Base-by-base conservation (phyloP, 2,113 vertebrate species). In the Taxidea taxus region DNA sequence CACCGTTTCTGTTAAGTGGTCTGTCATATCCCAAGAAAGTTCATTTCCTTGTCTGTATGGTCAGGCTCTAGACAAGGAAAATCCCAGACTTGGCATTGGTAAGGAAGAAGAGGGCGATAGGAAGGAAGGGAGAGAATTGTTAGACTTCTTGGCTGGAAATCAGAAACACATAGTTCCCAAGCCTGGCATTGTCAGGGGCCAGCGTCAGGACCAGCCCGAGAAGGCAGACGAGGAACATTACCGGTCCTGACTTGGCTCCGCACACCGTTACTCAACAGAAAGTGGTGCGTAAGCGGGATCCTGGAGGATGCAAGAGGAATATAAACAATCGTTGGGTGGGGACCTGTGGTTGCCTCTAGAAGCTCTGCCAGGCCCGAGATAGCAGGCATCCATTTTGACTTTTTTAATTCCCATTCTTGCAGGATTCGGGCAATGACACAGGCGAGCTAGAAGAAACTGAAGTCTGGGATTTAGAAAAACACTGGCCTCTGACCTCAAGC, bases 51-150 rank as follows among this genome's bases (percentile, higher is more conserved):
- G 96, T 92, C 80, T 39, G 20, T 42, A 21, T 23, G 66, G 80
- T 90, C 92, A 54, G 80, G 89, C 92, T 87, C 75, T 81, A 93
- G 95, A 96, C 96, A 74, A 97, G 97, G 80, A 96, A 96, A 97
- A 72, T 72, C 94, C 90, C 93, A 96, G 96, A 96, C 94, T 98
- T 98, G 97, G 98, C 96, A 97, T 90, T 20, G 7, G 47, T 82
- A 86, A 90, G 96, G 97, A 92, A 97, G 97, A 97, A 97, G 89
- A 93, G 75, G 96, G 97, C 90, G 1, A 85, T 56, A 91, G 90
- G 95, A 92, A 97, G 97, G 98, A 97, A 98, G 95, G 89, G 94
- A 97, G 88, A 96, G 96, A 91, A 98, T 96, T 98, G 97, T 98
- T 97, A 75, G 95, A 87, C 92, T 97, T 97, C 96, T 98, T 98